Percentiles rank a stretch among this genome's conserved stretches.
Conservation (phyloP, 2,113 vertebrate species). For the Sapajus apella region DNA sequence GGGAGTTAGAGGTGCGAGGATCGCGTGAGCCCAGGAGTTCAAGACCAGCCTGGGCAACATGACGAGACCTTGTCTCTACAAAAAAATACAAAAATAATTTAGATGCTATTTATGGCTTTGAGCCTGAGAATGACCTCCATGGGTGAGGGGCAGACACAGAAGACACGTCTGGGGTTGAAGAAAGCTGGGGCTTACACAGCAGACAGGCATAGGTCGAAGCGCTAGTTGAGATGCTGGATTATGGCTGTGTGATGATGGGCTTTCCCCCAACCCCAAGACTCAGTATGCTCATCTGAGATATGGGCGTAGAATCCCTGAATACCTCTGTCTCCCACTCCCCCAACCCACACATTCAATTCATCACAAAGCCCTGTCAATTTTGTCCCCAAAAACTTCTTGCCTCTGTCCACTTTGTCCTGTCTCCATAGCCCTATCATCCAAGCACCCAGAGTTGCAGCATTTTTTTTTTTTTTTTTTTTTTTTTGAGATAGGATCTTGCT, state of each 20-base stretch:
- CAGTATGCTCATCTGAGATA: not conserved
- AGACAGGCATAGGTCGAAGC: not conserved
- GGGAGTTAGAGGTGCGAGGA: fast-evolving
- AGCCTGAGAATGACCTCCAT: not conserved
- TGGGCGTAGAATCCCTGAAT: not conserved
- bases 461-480: not conserved
- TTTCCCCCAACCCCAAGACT: not conserved
- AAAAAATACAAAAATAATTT: not conserved
- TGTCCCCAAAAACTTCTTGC: not conserved
- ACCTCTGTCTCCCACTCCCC: not conserved
- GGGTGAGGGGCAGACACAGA: not conserved
- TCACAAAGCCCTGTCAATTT: not conserved
- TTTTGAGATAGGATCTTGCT: too few relatives aligned
- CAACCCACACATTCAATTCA: not conserved
- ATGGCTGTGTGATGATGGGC: not conserved
- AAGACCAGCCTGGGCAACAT: not conserved
- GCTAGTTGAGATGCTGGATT: not conserved
- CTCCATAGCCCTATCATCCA: not conserved
- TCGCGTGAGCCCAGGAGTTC: not conserved
- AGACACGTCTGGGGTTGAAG: too few relatives aligned
- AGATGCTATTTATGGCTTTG: not conserved
- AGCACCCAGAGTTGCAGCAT: too few relatives aligned
- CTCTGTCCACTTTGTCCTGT: not conserved
- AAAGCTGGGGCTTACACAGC: not conserved
- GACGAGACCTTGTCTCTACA: not conserved